Conservation (phyloP, 2,888 invertebrate genomes). For the Cheilosia grossa region DNA sequence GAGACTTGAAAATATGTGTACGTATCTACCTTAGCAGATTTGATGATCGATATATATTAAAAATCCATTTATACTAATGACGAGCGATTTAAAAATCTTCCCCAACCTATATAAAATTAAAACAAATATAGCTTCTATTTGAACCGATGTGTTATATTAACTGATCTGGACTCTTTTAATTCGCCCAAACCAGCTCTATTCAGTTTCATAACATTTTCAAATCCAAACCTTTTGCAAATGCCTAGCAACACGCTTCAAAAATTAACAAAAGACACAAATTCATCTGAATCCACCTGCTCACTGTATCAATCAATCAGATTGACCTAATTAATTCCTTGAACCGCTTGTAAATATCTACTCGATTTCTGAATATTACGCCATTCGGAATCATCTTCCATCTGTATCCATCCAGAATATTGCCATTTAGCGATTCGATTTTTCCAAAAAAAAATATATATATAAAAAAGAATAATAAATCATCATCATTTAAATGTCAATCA, state of each 20-base stretch:
- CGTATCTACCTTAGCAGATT: too few relatives aligned
- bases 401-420: neutral
- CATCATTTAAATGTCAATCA: conserved; percentile 57
- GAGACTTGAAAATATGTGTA: too few relatives aligned
- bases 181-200: too few relatives aligned
- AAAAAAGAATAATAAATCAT: conserved; percentile 28
- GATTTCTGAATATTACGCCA: conserved; percentile 8
- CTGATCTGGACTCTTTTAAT: too few relatives aligned
- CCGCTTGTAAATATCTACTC: neutral
- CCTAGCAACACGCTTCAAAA: neutral
- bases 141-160: too few relatives aligned
- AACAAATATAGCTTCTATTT: too few relatives aligned
- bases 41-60: too few relatives aligned
- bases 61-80: too few relatives aligned
- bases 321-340: conserved; percentile 45
- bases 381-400: neutral
- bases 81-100: too few relatives aligned
- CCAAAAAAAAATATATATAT: neutral
- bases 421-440: conserved; percentile 8
- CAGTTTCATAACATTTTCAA: too few relatives aligned
- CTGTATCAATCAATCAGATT: conserved; percentile 16
- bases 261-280: neutral
- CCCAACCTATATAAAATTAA: too few relatives aligned
- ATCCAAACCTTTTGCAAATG: too few relatives aligned
- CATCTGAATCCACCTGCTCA: neutral